Evolutionary conservation across 2,888 invertebrate species (phyloP), one percentile per base, ranked within the genome.

Genomic region (Linnaemya vulpina): DNA sequence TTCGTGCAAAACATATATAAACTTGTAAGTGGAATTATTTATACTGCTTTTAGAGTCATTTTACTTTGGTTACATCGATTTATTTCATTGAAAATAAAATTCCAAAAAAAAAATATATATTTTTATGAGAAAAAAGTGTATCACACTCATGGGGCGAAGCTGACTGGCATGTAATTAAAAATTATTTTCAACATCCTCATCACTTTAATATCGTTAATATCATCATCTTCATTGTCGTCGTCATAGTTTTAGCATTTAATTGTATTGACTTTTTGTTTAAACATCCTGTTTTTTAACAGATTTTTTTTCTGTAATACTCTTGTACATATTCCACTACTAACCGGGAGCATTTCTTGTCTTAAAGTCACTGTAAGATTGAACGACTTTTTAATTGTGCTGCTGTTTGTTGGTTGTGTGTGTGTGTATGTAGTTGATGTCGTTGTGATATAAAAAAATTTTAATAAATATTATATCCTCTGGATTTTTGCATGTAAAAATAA

Each of bases 181-280:
- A 77, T 67, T 43, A 77, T 76, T 77, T 80, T 68, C 67, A 81
- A 73, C 80, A 73, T 77, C 62, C 80, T 38, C 80, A 46, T 77
- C 80, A 84, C 80, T 84, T 76, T 68, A 81, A 76, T 84, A 73
- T 58, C 71, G 55, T 73, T 67, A 60, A 80, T 58, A 60, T 65
- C 67, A 68, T 80, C 51, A 65, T 35, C 71, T 53, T 22, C 49
- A 49, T 70, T 17, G 53, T 43, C 63, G 40, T 58, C 38, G 25
- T 67, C 65, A 80, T 80, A 80, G 73, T 73, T 76, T 79, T 67
- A 53, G 7, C 46, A 71, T 71, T 60, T 60, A 80, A 73, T 80
- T 67, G 70, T 84, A 78, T 83, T 83, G 78, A 78, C 73, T 77
- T 65, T 74, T 70, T 83, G n/a, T 62, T 74, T 74, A 83, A 84